A percentile compares a stretch with the other conserved stretches of the same genome.
Evolutionary conservation across 2,797 vertebrate species (phyloP).

Genomic region (Pangasius djambal): DNA sequence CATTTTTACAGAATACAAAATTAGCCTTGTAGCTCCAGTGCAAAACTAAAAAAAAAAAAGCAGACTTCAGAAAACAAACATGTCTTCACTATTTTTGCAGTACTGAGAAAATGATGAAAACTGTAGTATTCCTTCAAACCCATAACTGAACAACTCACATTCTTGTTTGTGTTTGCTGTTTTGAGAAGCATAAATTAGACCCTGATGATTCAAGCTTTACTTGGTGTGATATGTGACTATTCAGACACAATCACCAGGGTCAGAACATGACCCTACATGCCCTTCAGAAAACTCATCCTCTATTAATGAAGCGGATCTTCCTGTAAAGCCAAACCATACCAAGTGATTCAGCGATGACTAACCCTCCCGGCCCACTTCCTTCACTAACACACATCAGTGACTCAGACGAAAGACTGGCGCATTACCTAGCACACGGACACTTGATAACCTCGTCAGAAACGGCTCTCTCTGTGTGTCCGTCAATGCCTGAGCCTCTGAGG

Average conservation of each 20-base stretch:
- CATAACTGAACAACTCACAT: no score
- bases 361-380: constrained; percentile 5
- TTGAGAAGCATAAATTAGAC: background rate
- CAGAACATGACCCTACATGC: constrained; percentile 11
- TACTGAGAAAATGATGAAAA: background rate
- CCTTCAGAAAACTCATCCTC: constrained; percentile 20
- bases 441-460: background rate
- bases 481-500: background rate
- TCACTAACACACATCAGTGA: constrained; percentile 20
- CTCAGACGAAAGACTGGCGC: background rate
- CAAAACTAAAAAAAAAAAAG: background rate
- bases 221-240: background rate
- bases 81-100: background rate
- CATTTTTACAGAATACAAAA: background rate
- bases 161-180: background rate
- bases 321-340: constrained; percentile 25
- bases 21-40: background rate
- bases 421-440: constrained; percentile 2
- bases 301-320: constrained; percentile 38
- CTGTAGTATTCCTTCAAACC: background rate
- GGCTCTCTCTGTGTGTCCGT: background rate
- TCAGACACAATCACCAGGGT: constrained; percentile 20
- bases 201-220: constrained; percentile 33
- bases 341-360: constrained; percentile 45
- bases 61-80: background rate